phyloP scores from a whole-genome alignment of 2,113 vertebrate species.

The Aspidoscelis tigris region DNA sequence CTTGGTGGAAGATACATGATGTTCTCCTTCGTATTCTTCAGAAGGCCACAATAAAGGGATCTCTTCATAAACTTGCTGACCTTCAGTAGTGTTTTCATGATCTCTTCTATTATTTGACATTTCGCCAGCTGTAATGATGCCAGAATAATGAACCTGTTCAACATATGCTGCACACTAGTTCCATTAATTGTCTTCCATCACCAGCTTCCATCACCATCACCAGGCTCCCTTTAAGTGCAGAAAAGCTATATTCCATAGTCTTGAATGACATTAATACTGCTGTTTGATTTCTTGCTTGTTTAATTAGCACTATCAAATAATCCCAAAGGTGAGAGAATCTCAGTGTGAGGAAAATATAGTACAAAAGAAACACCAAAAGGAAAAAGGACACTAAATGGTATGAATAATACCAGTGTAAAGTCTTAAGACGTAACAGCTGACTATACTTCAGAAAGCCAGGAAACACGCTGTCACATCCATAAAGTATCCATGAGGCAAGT shows the following conservation, averaged over 20 bases:
- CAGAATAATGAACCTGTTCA: constrained; percentile 23
- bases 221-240: neutral
- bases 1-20: neutral
- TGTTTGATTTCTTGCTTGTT: neutral
- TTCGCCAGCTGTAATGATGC: constrained; percentile 26
- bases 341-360: neutral
- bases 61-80: constrained; percentile 23
- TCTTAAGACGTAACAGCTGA: neutral
- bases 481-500: neutral
- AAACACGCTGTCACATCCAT: neutral
- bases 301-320: neutral
- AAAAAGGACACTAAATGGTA: neutral
- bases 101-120: neutral
- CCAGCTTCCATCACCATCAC: neutral
- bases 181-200: constrained; percentile 6
- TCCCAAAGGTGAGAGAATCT: neutral
- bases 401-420: neutral
- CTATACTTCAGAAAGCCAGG: neutral
- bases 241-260: neutral
- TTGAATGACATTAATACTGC: neutral
- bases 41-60: constrained; percentile 35
- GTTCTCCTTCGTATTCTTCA: neutral
- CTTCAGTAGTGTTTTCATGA: constrained; percentile 30
- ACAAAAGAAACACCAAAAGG: neutral
- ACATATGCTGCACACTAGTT: neutral